phyloP scores from a whole-genome alignment of 1,140 invertebrate genomes.

The Neodiprion lecontei region DNA sequence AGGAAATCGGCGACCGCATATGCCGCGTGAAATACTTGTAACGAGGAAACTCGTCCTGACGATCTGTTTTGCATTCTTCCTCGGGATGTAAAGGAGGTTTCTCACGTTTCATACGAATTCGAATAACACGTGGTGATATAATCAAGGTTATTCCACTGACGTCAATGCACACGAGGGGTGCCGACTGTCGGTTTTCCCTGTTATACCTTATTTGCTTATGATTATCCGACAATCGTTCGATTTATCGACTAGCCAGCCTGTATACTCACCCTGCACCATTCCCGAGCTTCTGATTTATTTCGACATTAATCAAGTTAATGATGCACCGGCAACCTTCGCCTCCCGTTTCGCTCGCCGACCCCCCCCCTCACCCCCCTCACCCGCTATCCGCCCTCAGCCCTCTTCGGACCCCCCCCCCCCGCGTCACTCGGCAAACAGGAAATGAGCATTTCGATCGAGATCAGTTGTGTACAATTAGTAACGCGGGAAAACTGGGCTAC shows the following conservation, averaged over 20 bases:
- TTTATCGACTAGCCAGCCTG: constrained; percentile 46
- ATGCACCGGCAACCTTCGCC: constrained; percentile 50
- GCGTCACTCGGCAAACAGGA: constrained; percentile 47
- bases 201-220: constrained; percentile 59
- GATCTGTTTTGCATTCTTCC: too few species aligned
- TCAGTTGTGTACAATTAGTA: constrained; percentile 59
- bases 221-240: constrained; percentile 60
- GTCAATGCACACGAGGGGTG: not conserved
- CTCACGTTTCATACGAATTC: too few species aligned
- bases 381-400: constrained; percentile 28
- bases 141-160: too few species aligned
- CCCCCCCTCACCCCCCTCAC: constrained; percentile 35
- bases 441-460: constrained; percentile 61
- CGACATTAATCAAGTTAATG: constrained; percentile 63
- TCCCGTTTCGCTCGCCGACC: not conserved
- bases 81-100: too few species aligned
- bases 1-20: too few species aligned
- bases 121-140: too few species aligned
- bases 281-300: constrained; percentile 60
- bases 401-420: constrained; percentile 34
- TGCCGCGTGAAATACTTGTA: too few species aligned
- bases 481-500: constrained; percentile 26
- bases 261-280: constrained; percentile 34
- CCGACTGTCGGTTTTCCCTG: constrained; percentile 18
- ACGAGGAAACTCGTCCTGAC: too few species aligned